Conservation (phyloP, 2,113 vertebrate species). For the Chroicocephalus ridibundus region DNA sequence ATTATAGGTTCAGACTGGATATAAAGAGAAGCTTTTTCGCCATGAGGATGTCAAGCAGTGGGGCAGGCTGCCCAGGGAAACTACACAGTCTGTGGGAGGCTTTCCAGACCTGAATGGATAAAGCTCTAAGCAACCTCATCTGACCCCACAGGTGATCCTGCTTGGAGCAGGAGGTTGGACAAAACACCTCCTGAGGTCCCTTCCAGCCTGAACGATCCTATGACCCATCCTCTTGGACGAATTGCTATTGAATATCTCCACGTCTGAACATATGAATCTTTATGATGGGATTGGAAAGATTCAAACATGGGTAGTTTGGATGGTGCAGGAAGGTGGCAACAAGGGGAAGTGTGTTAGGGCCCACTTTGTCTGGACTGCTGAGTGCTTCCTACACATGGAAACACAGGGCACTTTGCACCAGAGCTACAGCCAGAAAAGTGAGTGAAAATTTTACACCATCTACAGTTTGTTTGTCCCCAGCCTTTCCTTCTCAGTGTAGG, state of each 20-base stretch:
- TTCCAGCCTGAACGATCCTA: neutral
- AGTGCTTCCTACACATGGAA: neutral
- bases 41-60: neutral
- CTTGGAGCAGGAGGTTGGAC: neutral
- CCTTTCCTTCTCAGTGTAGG: neutral
- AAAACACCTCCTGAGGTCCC: neutral
- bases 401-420: neutral
- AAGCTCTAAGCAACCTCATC: neutral
- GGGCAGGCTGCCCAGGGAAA: neutral
- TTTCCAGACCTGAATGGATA: neutral
- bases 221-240: neutral
- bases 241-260: neutral
- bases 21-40: neutral
- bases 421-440: neutral
- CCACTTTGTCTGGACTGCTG: neutral
- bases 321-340: neutral
- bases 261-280: neutral
- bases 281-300: neutral
- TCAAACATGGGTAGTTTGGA: neutral
- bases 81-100: neutral
- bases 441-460: neutral
- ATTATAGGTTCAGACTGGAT: neutral
- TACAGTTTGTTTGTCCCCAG: neutral
- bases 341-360: neutral
- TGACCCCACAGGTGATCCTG: neutral